phyloP scores from a whole-genome alignment of 1,140 invertebrate genomes.

The Sycophaga agraensis region DNA sequence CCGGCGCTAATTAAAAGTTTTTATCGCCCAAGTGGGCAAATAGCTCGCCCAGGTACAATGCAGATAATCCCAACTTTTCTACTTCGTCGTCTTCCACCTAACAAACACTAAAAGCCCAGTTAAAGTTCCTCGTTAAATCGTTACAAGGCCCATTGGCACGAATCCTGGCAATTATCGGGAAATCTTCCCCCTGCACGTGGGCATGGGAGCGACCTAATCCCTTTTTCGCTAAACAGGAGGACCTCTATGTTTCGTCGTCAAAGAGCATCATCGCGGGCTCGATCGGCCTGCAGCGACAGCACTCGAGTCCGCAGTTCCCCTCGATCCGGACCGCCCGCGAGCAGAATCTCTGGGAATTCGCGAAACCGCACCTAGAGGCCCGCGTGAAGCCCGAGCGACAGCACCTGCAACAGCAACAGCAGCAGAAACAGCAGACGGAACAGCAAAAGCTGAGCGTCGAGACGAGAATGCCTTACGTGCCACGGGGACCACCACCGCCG shows the following conservation, averaged over 20 bases:
- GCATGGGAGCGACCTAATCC: not conserved
- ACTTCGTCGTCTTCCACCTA: too few relatives aligned
- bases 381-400: constrained; percentile 21
- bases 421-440: constrained; percentile 27
- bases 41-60: too few relatives aligned
- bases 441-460: constrained; percentile 37
- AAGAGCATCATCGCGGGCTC: not conserved
- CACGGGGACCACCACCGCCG: constrained; percentile 41
- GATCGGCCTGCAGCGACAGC: constrained; percentile 41
- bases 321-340: not conserved
- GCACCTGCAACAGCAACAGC: constrained; percentile 5
- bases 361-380: not conserved
- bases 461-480: constrained; percentile 37
- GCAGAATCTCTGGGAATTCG: constrained; percentile 20
- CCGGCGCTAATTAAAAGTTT: too few relatives aligned
- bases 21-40: too few relatives aligned
- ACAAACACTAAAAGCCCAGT: too few relatives aligned
- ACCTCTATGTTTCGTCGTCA: constrained; percentile 9
- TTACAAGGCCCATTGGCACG: too few relatives aligned
- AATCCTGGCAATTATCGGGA: too few relatives aligned
- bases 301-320: constrained; percentile 48
- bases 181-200: too few relatives aligned
- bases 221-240: constrained; percentile 2
- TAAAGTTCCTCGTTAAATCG: too few relatives aligned
- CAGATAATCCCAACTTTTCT: too few relatives aligned